phyloP scores from a whole-genome alignment of 2,888 invertebrate species.

The Allygus modestus region DNA sequence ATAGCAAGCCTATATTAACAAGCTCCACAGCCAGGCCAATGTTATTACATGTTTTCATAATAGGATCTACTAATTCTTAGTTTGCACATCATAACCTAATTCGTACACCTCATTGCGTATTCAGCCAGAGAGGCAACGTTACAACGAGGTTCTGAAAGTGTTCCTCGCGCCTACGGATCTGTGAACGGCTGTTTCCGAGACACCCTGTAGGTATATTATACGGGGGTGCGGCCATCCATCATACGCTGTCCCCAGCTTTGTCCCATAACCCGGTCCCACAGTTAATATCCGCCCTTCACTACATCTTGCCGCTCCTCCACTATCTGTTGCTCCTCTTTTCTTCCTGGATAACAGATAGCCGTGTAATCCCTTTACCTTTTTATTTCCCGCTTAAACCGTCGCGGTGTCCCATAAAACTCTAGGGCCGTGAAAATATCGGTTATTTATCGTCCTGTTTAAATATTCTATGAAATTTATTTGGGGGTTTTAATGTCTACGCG shows the following conservation, averaged over 20 bases:
- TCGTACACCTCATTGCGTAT: too few relatives aligned
- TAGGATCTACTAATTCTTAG: too few relatives aligned
- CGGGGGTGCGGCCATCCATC: constrained; percentile 1
- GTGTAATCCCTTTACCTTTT: constrained; percentile 52
- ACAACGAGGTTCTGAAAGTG: too few relatives aligned
- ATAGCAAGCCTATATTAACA: too few relatives aligned
- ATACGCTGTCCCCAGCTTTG: constrained; percentile 18
- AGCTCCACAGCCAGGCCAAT: too few relatives aligned
- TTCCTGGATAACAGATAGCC: constrained; percentile 39
- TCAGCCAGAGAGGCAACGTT: too few relatives aligned
- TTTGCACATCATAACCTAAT: too few relatives aligned
- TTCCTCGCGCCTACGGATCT: not conserved
- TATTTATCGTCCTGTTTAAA: constrained; percentile 22
- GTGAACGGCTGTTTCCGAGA: not conserved
- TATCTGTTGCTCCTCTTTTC: constrained; percentile 24
- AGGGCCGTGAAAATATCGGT: constrained; percentile 28
- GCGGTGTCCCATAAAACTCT: constrained; percentile 40
- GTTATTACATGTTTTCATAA: too few relatives aligned
- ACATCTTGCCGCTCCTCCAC: not conserved
- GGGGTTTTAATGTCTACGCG: not conserved
- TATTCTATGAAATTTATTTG: not conserved
- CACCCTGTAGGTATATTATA: not conserved
- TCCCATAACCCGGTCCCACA: not conserved
- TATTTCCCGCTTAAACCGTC: constrained; percentile 49
- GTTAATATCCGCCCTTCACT: constrained; percentile 12